Percentiles rank a stretch among this genome's conserved stretches.
These are phyloP conservation scores for Aegithalos caudatus DNA, from an alignment of 2,113 vertebrate genomes.

Conservation along the genomic window DNA sequence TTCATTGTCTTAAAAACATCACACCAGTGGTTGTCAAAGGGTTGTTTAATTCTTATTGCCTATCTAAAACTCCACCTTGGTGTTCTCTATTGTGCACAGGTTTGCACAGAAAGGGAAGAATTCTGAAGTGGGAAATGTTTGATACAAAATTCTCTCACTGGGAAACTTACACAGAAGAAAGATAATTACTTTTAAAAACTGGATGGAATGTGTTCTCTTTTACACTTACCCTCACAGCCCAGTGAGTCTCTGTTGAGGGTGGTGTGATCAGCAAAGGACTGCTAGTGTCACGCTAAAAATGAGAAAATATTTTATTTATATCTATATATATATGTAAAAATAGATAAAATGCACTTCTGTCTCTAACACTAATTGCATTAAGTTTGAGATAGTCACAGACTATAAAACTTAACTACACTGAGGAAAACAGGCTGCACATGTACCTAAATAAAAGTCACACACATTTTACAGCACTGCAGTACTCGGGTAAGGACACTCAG, in stretches of 20 bases:
- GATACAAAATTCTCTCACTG: not conserved
- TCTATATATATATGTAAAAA: not conserved
- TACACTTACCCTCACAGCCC: constrained; percentile 92
- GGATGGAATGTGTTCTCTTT: not conserved
- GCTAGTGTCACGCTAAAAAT: constrained; percentile 86
- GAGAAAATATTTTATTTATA: not conserved
- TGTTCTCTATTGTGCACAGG: not conserved
- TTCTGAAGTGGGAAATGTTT: not conserved
- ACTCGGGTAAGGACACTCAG: not conserved
- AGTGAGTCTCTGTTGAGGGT: constrained; percentile 76
- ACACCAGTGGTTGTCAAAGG: not conserved
- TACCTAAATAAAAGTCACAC: too few relatives aligned
- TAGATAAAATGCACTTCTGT: not conserved
- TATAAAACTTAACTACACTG: not conserved
- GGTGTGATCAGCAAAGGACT: constrained; percentile 85
- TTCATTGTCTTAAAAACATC: not conserved
- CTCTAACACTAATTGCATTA: not conserved
- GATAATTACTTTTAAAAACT: not conserved
- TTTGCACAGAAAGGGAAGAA: not conserved
- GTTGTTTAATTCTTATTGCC: not conserved
- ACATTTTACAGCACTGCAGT: not conserved
- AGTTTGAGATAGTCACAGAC: not conserved
- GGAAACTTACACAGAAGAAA: not conserved
- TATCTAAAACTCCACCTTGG: not conserved
- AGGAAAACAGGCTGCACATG: not conserved